A percentile compares a stretch with the other conserved stretches of the same genome.
phyloP scores from a whole-genome alignment of 2,888 invertebrate species.

The Athrips mouffetella region DNA sequence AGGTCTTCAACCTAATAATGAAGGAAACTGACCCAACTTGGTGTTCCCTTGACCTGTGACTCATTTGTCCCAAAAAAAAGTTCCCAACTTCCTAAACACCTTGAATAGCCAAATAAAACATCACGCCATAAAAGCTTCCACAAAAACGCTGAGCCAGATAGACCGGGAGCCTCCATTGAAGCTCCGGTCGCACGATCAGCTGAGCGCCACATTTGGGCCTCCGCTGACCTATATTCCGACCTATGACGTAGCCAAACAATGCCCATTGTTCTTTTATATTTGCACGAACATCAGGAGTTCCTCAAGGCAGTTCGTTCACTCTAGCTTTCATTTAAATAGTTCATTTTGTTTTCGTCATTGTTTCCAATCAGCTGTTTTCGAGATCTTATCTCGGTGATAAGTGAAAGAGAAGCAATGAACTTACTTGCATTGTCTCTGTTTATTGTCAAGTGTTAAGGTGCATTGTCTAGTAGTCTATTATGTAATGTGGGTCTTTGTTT shows the following conservation, averaged over 20 bases:
- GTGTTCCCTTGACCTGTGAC: no score
- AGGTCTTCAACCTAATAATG: no score
- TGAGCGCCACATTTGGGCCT: constrained; percentile 69
- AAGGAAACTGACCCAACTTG: no score
- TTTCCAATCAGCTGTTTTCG: constrained; percentile 68
- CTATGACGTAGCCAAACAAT: constrained; percentile 73
- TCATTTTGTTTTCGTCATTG: constrained; percentile 73
- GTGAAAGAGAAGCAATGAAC: constrained; percentile 63
- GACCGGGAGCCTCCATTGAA: background rate
- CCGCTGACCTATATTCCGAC: constrained; percentile 70
- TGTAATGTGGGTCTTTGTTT: constrained; percentile 40
- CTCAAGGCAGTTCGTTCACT: constrained; percentile 71
- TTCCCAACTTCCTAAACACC: background rate
- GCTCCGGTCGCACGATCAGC: constrained; percentile 63
- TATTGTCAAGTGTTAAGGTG: constrained; percentile 49
- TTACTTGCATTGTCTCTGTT: constrained; percentile 54
- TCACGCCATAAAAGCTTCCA: background rate
- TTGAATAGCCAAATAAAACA: background rate
- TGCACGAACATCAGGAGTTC: constrained; percentile 69
- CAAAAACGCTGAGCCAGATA: background rate
- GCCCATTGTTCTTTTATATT: constrained; percentile 77
- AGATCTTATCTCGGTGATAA: constrained; percentile 59
- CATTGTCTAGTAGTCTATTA: constrained; percentile 51
- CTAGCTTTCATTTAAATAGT: constrained; percentile 64
- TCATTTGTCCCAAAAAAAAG: no score